Conservation (phyloP, 2,113 vertebrate genomes). For the Ochotona princeps region DNA sequence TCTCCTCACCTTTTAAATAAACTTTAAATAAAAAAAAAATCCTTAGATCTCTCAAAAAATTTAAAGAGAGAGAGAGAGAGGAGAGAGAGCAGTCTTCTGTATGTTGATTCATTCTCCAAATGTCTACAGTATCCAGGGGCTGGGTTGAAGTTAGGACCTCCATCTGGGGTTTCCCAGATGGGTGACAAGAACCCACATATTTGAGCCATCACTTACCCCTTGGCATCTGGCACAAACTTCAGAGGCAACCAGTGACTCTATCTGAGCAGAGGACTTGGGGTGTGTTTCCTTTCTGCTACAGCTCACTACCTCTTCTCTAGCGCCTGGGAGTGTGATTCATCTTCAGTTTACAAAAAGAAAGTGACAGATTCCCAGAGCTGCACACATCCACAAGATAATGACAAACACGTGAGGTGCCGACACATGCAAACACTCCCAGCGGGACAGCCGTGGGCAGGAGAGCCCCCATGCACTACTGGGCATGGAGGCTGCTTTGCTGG, state of each 20-base stretch:
- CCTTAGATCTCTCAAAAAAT: too few species aligned
- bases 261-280: not conserved
- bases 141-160: too few species aligned
- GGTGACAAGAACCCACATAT: too few species aligned
- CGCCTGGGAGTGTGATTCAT: conserved; percentile 3
- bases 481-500: not conserved
- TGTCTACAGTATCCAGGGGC: too few species aligned
- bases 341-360: conserved; percentile 50
- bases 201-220: too few species aligned
- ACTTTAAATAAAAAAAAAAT: too few species aligned
- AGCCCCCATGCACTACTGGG: not conserved
- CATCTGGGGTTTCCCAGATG: too few species aligned
- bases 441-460: not conserved
- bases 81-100: too few species aligned
- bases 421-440: not conserved
- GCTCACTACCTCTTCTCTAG: not conserved
- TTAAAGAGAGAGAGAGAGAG: too few species aligned
- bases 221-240: not conserved
- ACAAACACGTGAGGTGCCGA: conserved; percentile 13
- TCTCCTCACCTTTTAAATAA: too few species aligned
- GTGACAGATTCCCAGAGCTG: conserved; percentile 22
- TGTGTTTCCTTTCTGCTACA: not conserved
- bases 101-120: too few species aligned
- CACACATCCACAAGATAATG: conserved; percentile 33
- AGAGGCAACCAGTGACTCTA: not conserved